Percentiles rank a stretch among this genome's conserved stretches.
phyloP scores from a whole-genome alignment of 1,140 invertebrate species.

The Lineus longissimus region DNA sequence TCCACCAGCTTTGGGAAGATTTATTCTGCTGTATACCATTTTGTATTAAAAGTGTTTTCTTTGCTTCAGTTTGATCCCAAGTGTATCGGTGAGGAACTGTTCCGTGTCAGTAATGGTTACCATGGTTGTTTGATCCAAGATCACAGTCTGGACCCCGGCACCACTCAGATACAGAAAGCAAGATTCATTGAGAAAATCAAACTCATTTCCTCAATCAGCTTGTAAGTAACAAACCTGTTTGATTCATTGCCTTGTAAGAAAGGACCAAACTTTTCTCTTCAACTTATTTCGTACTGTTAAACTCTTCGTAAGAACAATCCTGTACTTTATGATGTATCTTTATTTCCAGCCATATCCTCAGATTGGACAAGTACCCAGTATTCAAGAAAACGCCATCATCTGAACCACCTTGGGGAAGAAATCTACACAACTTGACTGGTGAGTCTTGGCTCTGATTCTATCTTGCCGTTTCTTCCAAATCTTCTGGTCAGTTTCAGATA shows the following conservation, averaged over 20 bases:
- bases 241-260: no score
- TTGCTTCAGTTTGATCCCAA: slow-evolving; percentile 19
- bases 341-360: slow-evolving; percentile 5
- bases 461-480: no score
- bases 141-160: slow-evolving; percentile 18
- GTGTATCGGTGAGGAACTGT: slow-evolving; percentile 18
- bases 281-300: no score
- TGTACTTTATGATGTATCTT: no score
- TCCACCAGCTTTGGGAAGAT: no score
- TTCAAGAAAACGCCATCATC: neutral
- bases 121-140: slow-evolving; percentile 28
- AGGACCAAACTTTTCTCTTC: no score
- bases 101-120: slow-evolving; percentile 17
- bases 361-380: neutral
- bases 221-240: slow-evolving; percentile 14
- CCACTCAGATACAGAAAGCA: slow-evolving; percentile 21
- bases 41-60: neutral
- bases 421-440: neutral
- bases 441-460: neutral
- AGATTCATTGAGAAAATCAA: slow-evolving; percentile 21
- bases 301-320: no score
- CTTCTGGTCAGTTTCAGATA: no score
- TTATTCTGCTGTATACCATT: no score
- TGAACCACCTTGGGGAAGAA: slow-evolving; percentile 7
- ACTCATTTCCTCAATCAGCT: slow-evolving; percentile 17